A percentile compares a stretch with the other conserved stretches of the same genome.
phyloP scores from a whole-genome alignment of 2,113 vertebrate species.

The Thryonomys swinderianus region DNA sequence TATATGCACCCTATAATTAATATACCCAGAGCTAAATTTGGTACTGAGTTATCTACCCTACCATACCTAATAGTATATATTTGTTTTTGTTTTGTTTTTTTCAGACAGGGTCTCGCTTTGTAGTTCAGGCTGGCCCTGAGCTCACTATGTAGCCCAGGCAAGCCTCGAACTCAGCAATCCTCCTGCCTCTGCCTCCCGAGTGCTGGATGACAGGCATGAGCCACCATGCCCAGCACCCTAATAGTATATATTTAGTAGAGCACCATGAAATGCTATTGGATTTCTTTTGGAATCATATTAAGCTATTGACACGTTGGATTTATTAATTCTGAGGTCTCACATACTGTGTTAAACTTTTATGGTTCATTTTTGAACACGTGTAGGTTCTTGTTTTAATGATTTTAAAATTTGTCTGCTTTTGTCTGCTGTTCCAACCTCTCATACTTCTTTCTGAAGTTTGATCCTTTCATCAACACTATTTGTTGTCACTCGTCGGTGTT shows the following conservation, averaged over 20 bases:
- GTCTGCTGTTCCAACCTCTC: neutral
- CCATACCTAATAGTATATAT: neutral
- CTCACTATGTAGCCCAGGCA: no score
- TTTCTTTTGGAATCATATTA: constrained; percentile 35
- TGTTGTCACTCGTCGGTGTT: constrained; percentile 9
- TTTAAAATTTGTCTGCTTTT: constrained; percentile 30
- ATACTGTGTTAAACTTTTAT: neutral
- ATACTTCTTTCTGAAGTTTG: constrained; percentile 2
- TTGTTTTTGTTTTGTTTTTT: no score
- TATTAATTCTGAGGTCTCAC: neutral
- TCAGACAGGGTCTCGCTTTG: no score
- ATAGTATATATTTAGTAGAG: constrained; percentile 17
- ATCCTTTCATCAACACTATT: constrained; percentile 47
- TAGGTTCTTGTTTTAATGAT: constrained; percentile 17
- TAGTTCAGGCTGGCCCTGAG: no score
- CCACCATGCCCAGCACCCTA: no score
- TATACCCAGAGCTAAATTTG: neutral
- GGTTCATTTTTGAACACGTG: constrained; percentile 34
- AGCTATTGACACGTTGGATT: neutral
- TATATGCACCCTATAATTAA: neutral
- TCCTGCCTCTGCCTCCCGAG: no score
- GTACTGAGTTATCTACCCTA: neutral
- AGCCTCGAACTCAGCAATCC: no score
- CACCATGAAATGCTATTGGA: neutral
- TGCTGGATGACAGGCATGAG: no score